Base-by-base conservation (phyloP, 92 coral and sea anemone species). In the Anthopleura xanthogrammica region DNA sequence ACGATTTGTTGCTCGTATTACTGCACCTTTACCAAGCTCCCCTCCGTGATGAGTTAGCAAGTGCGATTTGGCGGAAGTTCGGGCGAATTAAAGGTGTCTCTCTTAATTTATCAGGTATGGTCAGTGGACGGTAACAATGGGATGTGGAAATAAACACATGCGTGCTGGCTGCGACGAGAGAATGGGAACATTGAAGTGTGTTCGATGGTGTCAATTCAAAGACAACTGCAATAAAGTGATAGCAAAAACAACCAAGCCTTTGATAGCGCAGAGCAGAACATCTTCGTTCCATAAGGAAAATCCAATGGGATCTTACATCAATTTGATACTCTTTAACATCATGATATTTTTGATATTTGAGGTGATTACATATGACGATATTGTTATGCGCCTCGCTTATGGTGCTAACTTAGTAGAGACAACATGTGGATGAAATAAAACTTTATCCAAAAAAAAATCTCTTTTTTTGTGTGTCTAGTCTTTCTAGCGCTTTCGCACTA, bases 141-240 rank as follows among this genome's bases (percentile, higher is more conserved):
- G 91, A 24, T 88, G 91, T 80, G 91, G 91, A 17, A 41, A 72
- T 2, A 79, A 60, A 22, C 74, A 88, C 48, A 79, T 86, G 78
- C 14, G 86, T 17, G 87, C 79, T 58, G 91, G 91, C 9, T 88
- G 88, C 43, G 91, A 88, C 68, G 88, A 79, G 48, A 40, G 91
- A 54, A 88, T 88, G 91, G 91, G 91, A 42, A 41, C 85, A 46
- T 75, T 79, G 39, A 84, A 88, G 60, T 88, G 91, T 24, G 75
- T 76, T 2, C 68, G 71, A 56, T 88, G 91, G 91, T 88, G 91
- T 74, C 65, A 79, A 39, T 72, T 54, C 23, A 17, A 58, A 7
- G 58, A 75, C 43, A 66, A 88, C 79, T 88, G 91, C 41, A 88
- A 88, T 29, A 80, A 88, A 75, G 7, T 72, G 3, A 75, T 88